Base-by-base conservation (phyloP, 1,140 invertebrate genomes). In the Aphelinus certus region DNA sequence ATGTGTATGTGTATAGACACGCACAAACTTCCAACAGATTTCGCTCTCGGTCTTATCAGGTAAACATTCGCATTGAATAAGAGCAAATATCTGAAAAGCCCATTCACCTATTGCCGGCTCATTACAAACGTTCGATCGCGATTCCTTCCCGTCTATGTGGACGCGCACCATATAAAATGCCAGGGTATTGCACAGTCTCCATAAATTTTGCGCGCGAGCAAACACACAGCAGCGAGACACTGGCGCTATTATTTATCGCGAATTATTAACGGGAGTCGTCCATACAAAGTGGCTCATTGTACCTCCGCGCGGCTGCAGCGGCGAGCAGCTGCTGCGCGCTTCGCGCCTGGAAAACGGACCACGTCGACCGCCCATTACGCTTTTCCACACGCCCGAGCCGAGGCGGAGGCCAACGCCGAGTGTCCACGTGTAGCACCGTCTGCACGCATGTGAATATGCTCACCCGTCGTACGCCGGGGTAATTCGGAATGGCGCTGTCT, bases 151-250 rank as follows among this genome's bases (percentile, higher is more conserved):
- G 62, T 53, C 4, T 4, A 53, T 53, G 4, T 9, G 51, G 1
- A 9, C 51, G 51, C 46, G 49, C 48, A 49, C 49, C 48, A 10
- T 26, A 49, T 64, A 42, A 64, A 26, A 51, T 64, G 62, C 9
- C 62, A 49, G 45, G 49, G 47, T 60, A 51, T 71, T 55, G 60
- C 60, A 2, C 69, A 5, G 26, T 62, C 49, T 6, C 51, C 62
- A 72, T 72, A 72, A 73, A 66, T 66, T 73, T 71, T 42, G 47
- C 68, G 49, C 9, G 48, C 68, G 53, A 67, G 7, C 46, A 60
- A 69, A 58, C n/a, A 56, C 46, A 26, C 55, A n/a, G 5, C n/a
- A 9, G 48, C 42, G 26, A 72, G 55, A 72, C 53, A 58, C 58
- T 58, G 49, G 43, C 4, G 3, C 2, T 49, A 46, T 46, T 67